phyloP scores from a whole-genome alignment of 2,888 invertebrate species.

The Lasioglossum marginatum region DNA sequence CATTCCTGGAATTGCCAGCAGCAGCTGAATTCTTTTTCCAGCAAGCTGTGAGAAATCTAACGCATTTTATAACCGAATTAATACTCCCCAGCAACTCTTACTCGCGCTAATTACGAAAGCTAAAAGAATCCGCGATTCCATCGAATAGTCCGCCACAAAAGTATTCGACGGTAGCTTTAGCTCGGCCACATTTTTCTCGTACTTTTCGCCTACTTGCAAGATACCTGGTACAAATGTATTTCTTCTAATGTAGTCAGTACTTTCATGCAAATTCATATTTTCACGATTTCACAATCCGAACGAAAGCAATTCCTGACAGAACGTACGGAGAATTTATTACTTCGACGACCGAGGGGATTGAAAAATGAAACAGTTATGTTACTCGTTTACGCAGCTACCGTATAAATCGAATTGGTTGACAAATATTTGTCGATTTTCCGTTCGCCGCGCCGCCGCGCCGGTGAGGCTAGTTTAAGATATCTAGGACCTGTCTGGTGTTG shows the following conservation, averaged over 20 bases:
- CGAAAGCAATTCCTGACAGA: not conserved
- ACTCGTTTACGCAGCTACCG: not conserved
- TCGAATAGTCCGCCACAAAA: not conserved
- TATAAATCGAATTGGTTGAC: no score
- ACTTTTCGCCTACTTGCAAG: not conserved
- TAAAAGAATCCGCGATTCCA: not conserved
- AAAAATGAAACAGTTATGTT: not conserved
- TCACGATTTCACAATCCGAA: not conserved
- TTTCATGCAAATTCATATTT: not conserved
- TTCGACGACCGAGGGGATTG: not conserved
- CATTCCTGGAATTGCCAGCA: not conserved
- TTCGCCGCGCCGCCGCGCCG: not conserved
- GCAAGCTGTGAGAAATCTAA: not conserved
- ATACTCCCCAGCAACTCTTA: not conserved
- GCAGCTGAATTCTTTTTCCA: no score
- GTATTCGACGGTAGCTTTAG: not conserved
- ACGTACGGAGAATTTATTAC: not conserved
- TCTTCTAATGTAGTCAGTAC: not conserved
- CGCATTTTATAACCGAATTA: not conserved
- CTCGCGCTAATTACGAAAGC: not conserved
- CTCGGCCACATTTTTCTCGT: not conserved
- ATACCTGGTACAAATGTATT: not conserved
- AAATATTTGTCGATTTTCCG: not conserved
- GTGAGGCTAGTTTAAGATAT: not conserved
- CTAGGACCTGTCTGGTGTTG: not conserved